Conservation (phyloP, 1,140 invertebrate species). For the Drosophila nasuta region DNA sequence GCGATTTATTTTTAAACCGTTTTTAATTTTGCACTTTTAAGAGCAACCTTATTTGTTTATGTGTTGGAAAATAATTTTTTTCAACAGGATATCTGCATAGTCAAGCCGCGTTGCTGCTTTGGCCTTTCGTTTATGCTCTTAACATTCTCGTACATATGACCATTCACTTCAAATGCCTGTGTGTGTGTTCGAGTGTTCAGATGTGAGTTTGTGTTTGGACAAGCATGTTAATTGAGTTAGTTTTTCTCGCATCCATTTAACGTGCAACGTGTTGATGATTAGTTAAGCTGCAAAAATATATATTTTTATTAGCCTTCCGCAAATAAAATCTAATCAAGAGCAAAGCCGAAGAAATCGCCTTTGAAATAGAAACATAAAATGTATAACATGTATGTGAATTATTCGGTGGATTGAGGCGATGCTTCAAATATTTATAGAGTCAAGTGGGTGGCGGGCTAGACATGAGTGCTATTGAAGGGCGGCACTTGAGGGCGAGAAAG, state of each 20-base stretch:
- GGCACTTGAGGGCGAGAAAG: slow-evolving; percentile 33
- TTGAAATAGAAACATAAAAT: slow-evolving; percentile 1
- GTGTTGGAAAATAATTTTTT: too few relatives aligned
- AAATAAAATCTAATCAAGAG: slow-evolving; percentile 67
- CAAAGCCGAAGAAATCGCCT: slow-evolving; percentile 14
- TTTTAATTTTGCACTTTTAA: too few relatives aligned
- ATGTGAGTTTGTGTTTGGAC: slow-evolving; percentile 46
- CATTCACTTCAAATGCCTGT: slow-evolving; percentile 20
- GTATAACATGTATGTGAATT: slow-evolving; percentile 16
- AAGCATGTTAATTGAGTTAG: slow-evolving; percentile 75
- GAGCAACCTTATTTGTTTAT: too few relatives aligned
- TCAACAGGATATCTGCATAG: not conserved
- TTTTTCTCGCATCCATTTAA: slow-evolving; percentile 51
- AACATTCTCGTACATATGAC: not conserved
- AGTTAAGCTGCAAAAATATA: slow-evolving; percentile 45
- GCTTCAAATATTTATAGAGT: slow-evolving; percentile 3
- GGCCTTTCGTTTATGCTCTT: not conserved
- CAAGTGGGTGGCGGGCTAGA: slow-evolving; percentile 34
- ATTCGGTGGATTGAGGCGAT: slow-evolving; percentile 15
- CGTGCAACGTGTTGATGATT: slow-evolving; percentile 55
- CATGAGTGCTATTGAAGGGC: not conserved
- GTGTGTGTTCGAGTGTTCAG: slow-evolving; percentile 17
- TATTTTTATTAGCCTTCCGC: slow-evolving; percentile 32
- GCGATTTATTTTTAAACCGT: too few relatives aligned
- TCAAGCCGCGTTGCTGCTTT: too few relatives aligned